Percentiles rank a stretch among this genome's conserved stretches.
phyloP scores from a whole-genome alignment of 2,797 vertebrate genomes.

The Pseudotriccus pelzelni region DNA sequence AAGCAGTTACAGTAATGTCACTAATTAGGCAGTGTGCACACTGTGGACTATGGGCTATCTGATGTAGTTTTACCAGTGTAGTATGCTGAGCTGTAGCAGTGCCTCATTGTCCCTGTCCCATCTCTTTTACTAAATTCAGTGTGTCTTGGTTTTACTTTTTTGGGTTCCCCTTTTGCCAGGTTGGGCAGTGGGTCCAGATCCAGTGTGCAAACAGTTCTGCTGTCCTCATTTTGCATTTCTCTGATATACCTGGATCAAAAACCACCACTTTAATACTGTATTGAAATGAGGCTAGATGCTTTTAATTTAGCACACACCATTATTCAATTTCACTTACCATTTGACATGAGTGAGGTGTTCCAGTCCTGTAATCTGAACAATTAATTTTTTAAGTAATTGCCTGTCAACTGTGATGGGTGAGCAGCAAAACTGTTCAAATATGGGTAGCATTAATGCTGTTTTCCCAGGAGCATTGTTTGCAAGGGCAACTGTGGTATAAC shows the following conservation, averaged over 20 bases:
- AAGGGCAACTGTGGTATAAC: not conserved
- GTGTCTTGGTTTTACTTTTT: not conserved
- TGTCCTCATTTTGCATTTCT: not conserved
- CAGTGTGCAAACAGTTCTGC: not conserved
- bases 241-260: not conserved
- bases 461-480: constrained; percentile 72
- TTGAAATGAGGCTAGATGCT: not conserved
- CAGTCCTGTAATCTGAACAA: not conserved
- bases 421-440: not conserved
- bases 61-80: not conserved
- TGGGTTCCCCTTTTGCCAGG: not conserved
- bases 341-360: not conserved
- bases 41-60: not conserved
- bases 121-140: not conserved
- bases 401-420: not conserved
- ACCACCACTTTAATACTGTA: accelerated
- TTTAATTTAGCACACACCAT: not conserved
- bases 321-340: not conserved
- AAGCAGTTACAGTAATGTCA: not conserved
- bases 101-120: not conserved
- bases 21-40: not conserved
- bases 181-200: not conserved
- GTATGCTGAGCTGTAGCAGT: not conserved
- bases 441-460: not conserved
- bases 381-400: constrained; percentile 11